Evolutionary conservation across 2,113 vertebrate genomes (phyloP), one percentile per base, ranked within the genome.

Genomic region (Trematocara stigmaticum): DNA sequence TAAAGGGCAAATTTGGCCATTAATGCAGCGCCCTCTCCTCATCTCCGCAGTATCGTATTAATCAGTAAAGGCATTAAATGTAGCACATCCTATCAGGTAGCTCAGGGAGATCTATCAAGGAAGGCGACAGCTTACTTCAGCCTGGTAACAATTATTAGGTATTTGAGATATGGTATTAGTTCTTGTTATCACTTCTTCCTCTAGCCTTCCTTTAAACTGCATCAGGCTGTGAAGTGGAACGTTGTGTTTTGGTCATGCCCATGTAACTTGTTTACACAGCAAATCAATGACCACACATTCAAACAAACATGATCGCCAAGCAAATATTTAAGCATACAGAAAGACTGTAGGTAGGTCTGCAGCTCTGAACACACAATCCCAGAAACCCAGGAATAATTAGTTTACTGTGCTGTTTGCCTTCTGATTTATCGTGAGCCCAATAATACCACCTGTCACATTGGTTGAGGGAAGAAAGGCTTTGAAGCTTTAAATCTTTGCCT

Each of bases 291-390:
- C 89, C 88, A 90, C 89, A 89, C 78, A 91, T 45, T 90, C 94
- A 95, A 96, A 95, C 93, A 95, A 93, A 94, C 84, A 90, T 85
- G 87, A 95, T 89, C 87, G 35, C 91, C 91, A 87, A 78, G 93
- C 92, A 96, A 96, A 96, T 95, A 96, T 96, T 96, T 94, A 89
- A 87, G 57, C 56, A 90, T 83, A 86, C 90, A 90, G 84, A 91
- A 94, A 91, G 90, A 89, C 66, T 84, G 86, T 86, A 83, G 79
- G 61, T 74, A 85, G 88, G 88, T 88, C 91, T 91, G 89, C 86
- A 85, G 89, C 90, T 91, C 84, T 84, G 84, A 86, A 89, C 89
- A 87, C 47, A 89, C 85, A 89, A 94, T 88, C 88, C 81, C 81
- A 78, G 91, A 94, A 94, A 93, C 74, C 91, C 80, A 61, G 83